These are phyloP conservation scores for Eurytoma adleriae DNA, from an alignment of 2,888 invertebrate species.

Conservation along the genomic window DNA sequence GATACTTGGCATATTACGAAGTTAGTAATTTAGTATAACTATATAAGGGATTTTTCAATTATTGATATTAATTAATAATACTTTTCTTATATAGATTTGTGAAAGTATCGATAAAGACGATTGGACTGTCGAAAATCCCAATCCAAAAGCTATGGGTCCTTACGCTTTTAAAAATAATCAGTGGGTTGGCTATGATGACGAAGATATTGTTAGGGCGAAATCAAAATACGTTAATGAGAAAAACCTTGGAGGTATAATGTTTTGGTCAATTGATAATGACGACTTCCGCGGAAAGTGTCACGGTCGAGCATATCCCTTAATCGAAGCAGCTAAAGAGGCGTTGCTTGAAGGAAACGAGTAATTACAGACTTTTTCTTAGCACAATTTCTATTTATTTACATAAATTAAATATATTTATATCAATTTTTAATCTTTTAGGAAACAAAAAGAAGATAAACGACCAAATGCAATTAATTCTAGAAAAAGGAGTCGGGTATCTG, in stretches of 20 bases:
- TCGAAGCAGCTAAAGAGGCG: constrained; percentile 93
- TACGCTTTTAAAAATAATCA: constrained; percentile 92
- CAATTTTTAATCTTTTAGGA: constrained; percentile 40
- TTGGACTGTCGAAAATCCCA: constrained; percentile 90
- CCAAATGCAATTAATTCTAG: constrained; percentile 42
- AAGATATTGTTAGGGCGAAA: constrained; percentile 88
- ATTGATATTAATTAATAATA: neutral
- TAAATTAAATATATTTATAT: neutral
- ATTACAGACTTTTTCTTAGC: constrained; percentile 35
- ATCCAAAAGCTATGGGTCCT: constrained; percentile 90
- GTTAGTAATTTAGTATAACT: constrained; percentile 74
- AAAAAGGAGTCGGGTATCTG: constrained; percentile 51
- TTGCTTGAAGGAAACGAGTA: constrained; percentile 84
- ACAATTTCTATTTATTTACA: neutral
- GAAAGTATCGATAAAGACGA: constrained; percentile 86
- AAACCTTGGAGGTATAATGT: constrained; percentile 93
- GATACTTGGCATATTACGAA: constrained; percentile 95
- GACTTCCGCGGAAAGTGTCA: constrained; percentile 95
- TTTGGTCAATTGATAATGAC: constrained; percentile 96
- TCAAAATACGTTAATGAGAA: constrained; percentile 90
- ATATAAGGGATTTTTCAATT: neutral
- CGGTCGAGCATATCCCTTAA: constrained; percentile 90
- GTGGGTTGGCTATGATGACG: constrained; percentile 96
- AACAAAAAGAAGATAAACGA: constrained; percentile 54
- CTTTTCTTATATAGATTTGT: constrained; percentile 84